These are phyloP conservation scores for Chaetodon auriga DNA, from an alignment of 2,113 vertebrate species.

Conservation along the genomic window DNA sequence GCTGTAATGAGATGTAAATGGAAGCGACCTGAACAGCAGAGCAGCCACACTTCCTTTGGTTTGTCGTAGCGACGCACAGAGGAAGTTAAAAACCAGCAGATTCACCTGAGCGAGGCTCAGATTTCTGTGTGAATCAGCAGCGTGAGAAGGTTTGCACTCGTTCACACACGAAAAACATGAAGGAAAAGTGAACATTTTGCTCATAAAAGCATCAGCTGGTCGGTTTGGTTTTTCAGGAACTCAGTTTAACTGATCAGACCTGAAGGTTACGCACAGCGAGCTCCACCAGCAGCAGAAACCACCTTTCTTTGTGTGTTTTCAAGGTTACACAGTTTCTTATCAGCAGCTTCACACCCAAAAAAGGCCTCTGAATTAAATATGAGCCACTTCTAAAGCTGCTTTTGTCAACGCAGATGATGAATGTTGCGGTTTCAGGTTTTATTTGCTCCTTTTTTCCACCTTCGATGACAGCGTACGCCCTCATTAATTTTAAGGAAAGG, in stretches of 20 bases:
- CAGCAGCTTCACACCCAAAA: neutral
- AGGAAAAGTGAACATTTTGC: too few species aligned
- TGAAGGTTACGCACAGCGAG: neutral
- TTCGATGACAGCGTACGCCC: neutral
- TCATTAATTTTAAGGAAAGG: neutral
- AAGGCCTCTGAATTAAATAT: neutral
- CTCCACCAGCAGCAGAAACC: neutral
- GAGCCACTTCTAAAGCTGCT: neutral
- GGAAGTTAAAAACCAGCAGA: neutral
- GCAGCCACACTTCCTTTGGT: neutral
- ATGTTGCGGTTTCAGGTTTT: neutral
- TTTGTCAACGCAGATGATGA: neutral
- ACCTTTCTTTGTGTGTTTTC: neutral
- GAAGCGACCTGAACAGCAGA: slow-evolving; percentile 16
- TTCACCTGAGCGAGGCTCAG: too few species aligned
- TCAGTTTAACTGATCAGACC: neutral
- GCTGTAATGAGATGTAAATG: slow-evolving; percentile 60
- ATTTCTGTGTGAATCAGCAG: too few species aligned
- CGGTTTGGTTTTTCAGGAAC: too few species aligned
- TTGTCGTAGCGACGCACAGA: neutral
- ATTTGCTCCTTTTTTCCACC: neutral
- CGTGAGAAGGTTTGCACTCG: too few species aligned
- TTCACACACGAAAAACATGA: too few species aligned
- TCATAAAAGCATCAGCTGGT: too few species aligned
- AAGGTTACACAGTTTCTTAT: neutral